Evolutionary conservation across 2,113 vertebrate species (phyloP).

Genomic region (Dryoscopus gambensis): DNA sequence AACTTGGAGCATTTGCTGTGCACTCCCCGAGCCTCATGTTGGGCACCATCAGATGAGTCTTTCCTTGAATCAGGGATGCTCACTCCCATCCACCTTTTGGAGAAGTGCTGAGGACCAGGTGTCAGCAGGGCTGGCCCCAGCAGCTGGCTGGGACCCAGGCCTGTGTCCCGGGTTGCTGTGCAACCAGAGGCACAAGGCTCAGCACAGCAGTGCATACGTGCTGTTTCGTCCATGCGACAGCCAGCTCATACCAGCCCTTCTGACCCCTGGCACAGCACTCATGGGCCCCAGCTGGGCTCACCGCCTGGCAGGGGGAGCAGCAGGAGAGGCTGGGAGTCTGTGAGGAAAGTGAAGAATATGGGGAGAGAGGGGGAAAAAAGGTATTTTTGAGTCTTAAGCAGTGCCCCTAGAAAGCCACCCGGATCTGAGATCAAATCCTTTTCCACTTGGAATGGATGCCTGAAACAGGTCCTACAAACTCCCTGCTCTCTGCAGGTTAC

Average conservation of each 20-base stretch:
- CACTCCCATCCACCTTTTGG: background rate
- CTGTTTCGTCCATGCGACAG: background rate
- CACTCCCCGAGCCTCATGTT: background rate
- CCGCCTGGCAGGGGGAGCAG: background rate
- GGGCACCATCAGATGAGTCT: background rate
- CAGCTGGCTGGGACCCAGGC: background rate
- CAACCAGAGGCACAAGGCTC: background rate
- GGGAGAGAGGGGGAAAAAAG: background rate
- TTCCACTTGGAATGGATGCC: background rate
- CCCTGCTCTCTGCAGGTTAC: background rate
- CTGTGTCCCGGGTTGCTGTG: conserved; percentile 22
- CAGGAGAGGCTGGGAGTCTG: background rate
- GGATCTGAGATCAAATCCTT: background rate
- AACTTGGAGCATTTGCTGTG: conserved; percentile 37
- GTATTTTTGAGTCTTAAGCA: background rate
- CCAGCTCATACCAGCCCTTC: background rate
- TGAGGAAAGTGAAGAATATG: background rate
- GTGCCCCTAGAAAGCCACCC: background rate
- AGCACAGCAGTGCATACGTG: background rate
- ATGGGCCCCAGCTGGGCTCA: background rate
- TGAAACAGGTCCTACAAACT: background rate
- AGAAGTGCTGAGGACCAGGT: background rate
- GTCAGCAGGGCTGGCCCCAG: background rate
- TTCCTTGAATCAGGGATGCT: conserved; percentile 19
- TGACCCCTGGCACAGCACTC: background rate